Base-by-base conservation (phyloP, 2,113 vertebrate species). In the Oncorhynchus masou region DNA sequence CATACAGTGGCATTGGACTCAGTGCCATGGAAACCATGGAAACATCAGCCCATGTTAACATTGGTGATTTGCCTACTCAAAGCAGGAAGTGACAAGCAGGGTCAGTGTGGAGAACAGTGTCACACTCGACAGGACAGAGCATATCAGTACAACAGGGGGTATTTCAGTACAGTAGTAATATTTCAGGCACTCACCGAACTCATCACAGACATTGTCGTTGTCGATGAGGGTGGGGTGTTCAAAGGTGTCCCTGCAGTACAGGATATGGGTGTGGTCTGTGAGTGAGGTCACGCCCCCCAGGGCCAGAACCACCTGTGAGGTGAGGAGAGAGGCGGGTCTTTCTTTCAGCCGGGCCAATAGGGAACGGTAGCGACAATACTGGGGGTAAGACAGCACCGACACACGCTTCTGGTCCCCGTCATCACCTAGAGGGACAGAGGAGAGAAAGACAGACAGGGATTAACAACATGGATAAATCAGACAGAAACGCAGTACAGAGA, bases 171-270 rank as follows among this genome's bases (percentile, higher is more conserved):
- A 31, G 31, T 77, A 66, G 29, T 77, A 66, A 15, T 15, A 51
- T 51, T 68, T 25, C 16, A 19, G 27, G 4, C 2, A 93, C 96
- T 96, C 91, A 96, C 95, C 96, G 62, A 96, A 96, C 65, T 96
- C 95, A 83, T 96, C 95, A 20, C 96, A 96, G 88, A 96, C 90
- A 22, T 94, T 95, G 91, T 96, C 94, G 29, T 96, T 96, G 90
- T 95, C 95, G 80, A 95, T 92, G 76, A 97, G 94, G 62, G 95
- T 95, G n/a, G 95, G 95, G 81, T 97, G 95, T 75, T 97, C 95
- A 65, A 97, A 97, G 0, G 96, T 97, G 85, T 97, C 95, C 81
- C 96, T 94, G 85, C 96, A 97, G 87, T 96, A 97, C 77, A 97
- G 94, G 80, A 97, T 95, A 73, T 95, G 94, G 27, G 96, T 95